Evolutionary conservation across 2,797 vertebrate genomes (phyloP).

Genomic region (Buceros bicornis): DNA sequence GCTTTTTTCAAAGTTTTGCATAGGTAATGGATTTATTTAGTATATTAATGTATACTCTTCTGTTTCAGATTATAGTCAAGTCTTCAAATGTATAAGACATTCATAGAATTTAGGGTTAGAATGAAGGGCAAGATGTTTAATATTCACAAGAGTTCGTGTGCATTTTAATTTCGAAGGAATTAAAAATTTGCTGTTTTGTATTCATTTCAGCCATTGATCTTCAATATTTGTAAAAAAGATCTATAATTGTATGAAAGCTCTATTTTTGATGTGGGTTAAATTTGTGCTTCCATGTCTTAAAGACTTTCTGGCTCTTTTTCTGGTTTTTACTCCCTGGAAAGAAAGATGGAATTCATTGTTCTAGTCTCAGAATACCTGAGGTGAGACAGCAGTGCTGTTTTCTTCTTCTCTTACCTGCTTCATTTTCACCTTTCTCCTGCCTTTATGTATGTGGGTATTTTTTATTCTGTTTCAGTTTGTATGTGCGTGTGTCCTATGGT

Average conservation of each 20-base stretch:
- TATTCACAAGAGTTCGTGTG: background rate
- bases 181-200: background rate
- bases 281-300: background rate
- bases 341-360: background rate
- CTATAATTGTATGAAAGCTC: background rate
- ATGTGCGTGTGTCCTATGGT: background rate
- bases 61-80: background rate
- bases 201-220: background rate
- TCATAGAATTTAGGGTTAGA: background rate
- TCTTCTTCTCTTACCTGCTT: background rate
- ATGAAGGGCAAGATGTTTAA: background rate
- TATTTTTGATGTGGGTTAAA: background rate
- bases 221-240: background rate
- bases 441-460: background rate
- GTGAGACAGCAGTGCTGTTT: background rate
- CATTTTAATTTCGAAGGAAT: slow-evolving; percentile 6
- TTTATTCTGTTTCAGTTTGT: background rate
- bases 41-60: background rate
- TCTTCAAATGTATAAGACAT: background rate
- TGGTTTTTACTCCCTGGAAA: background rate
- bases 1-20: background rate
- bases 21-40: background rate
- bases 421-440: background rate
- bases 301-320: background rate
- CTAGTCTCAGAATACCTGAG: background rate